phyloP scores from a whole-genome alignment of 1,140 invertebrate species.

The Aphis craccivora region DNA sequence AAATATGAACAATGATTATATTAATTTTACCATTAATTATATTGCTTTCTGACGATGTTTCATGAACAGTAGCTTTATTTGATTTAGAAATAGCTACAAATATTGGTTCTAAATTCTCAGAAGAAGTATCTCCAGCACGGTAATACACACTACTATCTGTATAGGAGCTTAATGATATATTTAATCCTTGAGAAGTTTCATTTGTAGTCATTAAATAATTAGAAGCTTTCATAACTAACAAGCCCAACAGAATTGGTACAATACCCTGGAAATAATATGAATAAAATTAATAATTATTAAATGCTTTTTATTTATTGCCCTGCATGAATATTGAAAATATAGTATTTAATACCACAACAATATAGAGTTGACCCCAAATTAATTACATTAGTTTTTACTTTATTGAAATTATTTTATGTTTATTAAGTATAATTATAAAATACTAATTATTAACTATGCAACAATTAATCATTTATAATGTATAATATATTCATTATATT shows the following conservation, averaged over 20 bases:
- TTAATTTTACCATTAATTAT: slow-evolving; percentile 38
- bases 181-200: not conserved
- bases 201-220: not conserved
- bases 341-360: no score
- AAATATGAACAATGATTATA: not conserved
- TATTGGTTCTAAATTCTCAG: slow-evolving; percentile 17
- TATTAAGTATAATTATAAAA: not conserved
- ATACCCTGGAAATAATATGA: slow-evolving; percentile 35
- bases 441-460: not conserved
- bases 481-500: no score
- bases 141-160: slow-evolving; percentile 49
- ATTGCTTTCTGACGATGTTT: slow-evolving; percentile 16
- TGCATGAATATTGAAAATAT: no score
- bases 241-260: not conserved
- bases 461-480: not conserved
- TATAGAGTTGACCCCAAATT: not conserved
- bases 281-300: not conserved
- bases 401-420: not conserved
- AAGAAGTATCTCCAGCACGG: not conserved
- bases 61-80: slow-evolving; percentile 21
- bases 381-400: not conserved
- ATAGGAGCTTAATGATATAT: slow-evolving; percentile 47
- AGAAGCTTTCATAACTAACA: not conserved
- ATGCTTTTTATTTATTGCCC: not conserved
- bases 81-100: slow-evolving; percentile 37